Conservation (phyloP, 2,888 invertebrate species). For the Limnephilus marmoratus region DNA sequence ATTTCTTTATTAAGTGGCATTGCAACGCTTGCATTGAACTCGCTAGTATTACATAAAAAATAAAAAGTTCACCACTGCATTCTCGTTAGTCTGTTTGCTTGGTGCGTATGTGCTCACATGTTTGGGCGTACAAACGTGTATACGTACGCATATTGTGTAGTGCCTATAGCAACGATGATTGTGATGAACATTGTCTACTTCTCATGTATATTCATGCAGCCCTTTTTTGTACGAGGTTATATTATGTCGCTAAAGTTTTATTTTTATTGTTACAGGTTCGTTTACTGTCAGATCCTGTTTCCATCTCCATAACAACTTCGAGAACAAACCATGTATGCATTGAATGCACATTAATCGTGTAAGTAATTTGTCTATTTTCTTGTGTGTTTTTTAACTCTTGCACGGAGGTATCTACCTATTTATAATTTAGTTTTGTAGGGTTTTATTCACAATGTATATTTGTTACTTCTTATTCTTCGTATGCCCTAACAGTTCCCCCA, state of each 20-base stretch:
- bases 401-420: no score
- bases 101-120: constrained; percentile 37
- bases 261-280: constrained; percentile 49
- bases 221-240: constrained; percentile 35
- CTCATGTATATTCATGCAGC: constrained; percentile 36
- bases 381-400: neutral
- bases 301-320: neutral
- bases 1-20: no score
- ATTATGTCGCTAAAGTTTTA: constrained; percentile 28
- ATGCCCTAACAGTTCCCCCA: no score
- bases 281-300: constrained; percentile 14
- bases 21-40: no score
- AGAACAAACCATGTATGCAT: neutral
- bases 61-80: neutral
- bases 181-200: neutral
- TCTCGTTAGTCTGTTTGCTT: constrained; percentile 7
- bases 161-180: neutral
- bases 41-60: no score
- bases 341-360: neutral
- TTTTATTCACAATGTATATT: no score
- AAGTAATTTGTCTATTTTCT: neutral
- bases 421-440: no score
- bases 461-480: no score
- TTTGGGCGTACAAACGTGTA: neutral
- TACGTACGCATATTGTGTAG: neutral